phyloP scores from a whole-genome alignment of 2,888 invertebrate genomes.

The Drosophila ezoana region DNA sequence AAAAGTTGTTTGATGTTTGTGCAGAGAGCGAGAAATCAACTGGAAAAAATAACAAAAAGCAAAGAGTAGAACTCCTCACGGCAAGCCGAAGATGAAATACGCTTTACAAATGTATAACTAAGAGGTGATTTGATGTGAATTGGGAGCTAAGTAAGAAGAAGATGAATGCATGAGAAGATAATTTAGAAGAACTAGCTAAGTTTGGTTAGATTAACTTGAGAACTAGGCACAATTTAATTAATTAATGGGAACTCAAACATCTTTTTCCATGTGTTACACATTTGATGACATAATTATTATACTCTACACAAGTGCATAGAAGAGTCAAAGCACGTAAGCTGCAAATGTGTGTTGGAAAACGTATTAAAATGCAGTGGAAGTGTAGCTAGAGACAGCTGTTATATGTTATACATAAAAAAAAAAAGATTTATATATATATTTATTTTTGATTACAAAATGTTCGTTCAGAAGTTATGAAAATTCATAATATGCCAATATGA shows the following conservation, averaged over 20 bases:
- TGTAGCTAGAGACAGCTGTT: not conserved
- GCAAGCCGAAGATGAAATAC: not conserved
- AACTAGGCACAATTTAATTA: too few species aligned
- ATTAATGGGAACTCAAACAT: too few species aligned
- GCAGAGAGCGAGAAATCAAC: slow-evolving; percentile 65
- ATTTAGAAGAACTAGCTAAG: too few species aligned
- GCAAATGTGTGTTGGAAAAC: slow-evolving; percentile 23
- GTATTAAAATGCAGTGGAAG: slow-evolving; percentile 14
- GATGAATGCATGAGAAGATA: too few species aligned
- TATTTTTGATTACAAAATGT: too few species aligned
- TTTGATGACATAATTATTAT: too few species aligned
- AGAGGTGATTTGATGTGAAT: not conserved
- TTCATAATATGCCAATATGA: slow-evolving; percentile 65
- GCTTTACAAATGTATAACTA: slow-evolving; percentile 8
- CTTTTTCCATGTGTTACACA: too few species aligned
- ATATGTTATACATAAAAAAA: not conserved
- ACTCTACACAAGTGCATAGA: too few species aligned
- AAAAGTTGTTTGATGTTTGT: slow-evolving; percentile 70
- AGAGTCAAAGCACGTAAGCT: slow-evolving; percentile 12
- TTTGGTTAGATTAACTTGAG: too few species aligned
- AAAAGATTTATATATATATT: not conserved
- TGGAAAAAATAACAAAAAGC: slow-evolving; percentile 40
- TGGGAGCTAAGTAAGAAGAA: too few species aligned
- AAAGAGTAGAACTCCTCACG: not conserved
- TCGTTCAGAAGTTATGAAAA: slow-evolving; percentile 44